Evolutionary conservation across 2,113 vertebrate genomes (phyloP), one percentile per base, ranked within the genome.

Genomic region (Mustelus asterias): DNA sequence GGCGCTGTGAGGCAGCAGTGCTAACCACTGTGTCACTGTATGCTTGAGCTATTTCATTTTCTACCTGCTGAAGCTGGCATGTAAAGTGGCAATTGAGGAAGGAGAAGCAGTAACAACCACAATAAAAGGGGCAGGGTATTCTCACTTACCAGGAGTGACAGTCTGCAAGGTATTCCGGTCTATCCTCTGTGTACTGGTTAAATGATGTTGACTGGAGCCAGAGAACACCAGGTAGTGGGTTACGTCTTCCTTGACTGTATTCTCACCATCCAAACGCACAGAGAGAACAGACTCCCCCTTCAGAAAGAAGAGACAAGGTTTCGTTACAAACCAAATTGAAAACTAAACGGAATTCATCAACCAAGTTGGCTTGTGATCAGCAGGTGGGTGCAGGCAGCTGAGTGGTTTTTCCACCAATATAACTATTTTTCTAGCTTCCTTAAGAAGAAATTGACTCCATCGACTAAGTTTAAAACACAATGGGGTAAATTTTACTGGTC

Each of bases 271-370:
- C 96, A 99, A 98, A 97, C 98, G 97, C 95, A 99, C 98, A 0
- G 98, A 98, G 96, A 99, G 97, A 96, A 99, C 97, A 97, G 98
- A 98, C 96, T 98, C 98, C 85, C 99, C 99, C 99, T 99, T 96
- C 26, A 89, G 96, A 95, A 96, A 0, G 65, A 96, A 76, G 95
- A 95, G 76, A 95, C 96, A 63, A 70, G 88, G 20, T 41, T 41
- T 83, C 14, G 16, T 33, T 60, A 90, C 0, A 93, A 67, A 37
- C 89, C 65, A 58, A 20, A n/a, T 10, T 37, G 16, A 37, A 93
- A 65, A 93, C 14, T 37, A 1, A 65, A 33, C 4, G 18, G 6
- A 65, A 37, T 93, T 93, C 60, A 93, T 37, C 33, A 67, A 8
- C 6, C 65, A 37, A 9, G 4, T 83, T 8, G 80, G 16, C 44